Base-by-base conservation (phyloP, 2,797 vertebrate genomes). In the Anisognathus igniventris region DNA sequence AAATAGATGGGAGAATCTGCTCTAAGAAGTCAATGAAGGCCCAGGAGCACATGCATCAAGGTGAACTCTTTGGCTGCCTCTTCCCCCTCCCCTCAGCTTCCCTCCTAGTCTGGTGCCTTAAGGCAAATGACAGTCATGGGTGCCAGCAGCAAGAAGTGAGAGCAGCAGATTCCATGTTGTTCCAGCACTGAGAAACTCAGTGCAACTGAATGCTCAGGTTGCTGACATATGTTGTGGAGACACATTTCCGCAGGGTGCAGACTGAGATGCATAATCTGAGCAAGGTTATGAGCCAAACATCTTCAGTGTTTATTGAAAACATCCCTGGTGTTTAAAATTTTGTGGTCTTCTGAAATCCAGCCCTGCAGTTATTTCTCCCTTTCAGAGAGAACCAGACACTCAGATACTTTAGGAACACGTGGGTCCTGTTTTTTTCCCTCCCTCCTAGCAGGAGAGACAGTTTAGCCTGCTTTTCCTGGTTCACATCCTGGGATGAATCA, bases 261-360 rank as follows among this genome's bases (percentile, higher is more conserved):
- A 84, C 94, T 93, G 87, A 96, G 92, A 97, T 74, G 91, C 92
- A 95, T 95, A 93, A 97, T 96, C 92, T 85, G 85, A 96, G 62
- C 40, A 17, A 61, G 24, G 53, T 73, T 37, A 72, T 95, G 93
- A 97, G 96, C 96, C 97, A 98, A 97, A 95, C 89, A 95, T 97
- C 86, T 84, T 94, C 94, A 83, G 80, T 87, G 87, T 86, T 97
- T 97, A 98, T 97, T 98, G 95, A 97, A 98, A 98, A 97, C 97
- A 97, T 97, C 96, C 96, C 89, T 84, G 51, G 57, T 92, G 85
- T 96, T 97, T 95, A 62, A 92, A 90, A 92, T 93, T 71, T 81
- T 88, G 86, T 70, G 94, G 86, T 94, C 94, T 97, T 88, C 96
- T 78, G 94, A 97, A 95, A 92, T 67, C 70, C 66, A 97, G 64